phyloP scores from a whole-genome alignment of 1,140 invertebrate species.

The Agrypnia vestita region DNA sequence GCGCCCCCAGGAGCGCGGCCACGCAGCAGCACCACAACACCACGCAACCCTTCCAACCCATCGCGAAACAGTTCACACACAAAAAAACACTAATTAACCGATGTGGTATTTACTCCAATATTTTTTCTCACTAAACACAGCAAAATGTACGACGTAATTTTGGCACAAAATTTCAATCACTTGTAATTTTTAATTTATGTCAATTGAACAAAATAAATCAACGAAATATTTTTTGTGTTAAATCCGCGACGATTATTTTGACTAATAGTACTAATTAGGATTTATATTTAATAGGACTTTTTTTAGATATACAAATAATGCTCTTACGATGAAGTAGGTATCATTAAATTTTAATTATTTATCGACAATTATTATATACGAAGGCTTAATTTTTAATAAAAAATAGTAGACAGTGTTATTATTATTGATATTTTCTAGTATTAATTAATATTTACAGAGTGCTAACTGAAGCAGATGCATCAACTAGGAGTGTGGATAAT shows the following conservation, averaged over 20 bases:
- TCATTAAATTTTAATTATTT: no score
- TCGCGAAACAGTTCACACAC: background rate
- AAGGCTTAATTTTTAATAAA: no score
- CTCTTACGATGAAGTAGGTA: no score
- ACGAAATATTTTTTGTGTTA: no score
- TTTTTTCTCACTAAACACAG: background rate
- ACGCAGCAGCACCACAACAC: conserved; percentile 63
- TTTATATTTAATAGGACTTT: no score
- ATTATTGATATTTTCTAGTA: background rate
- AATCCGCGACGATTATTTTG: no score
- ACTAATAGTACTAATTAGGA: no score
- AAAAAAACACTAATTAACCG: background rate
- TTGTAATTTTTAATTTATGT: no score
- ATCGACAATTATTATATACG: no score
- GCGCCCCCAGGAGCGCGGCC: conserved; percentile 61
- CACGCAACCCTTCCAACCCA: conserved; percentile 13
- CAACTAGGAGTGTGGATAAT: conserved; percentile 23
- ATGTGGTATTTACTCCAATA: no score
- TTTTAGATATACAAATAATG: no score
- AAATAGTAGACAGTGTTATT: background rate
- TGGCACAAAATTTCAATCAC: background rate
- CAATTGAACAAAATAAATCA: no score
- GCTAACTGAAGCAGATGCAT: conserved; percentile 34
- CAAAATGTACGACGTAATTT: background rate
- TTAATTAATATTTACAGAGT: conserved; percentile 25